Percentiles rank a stretch among this genome's conserved stretches.
phyloP scores from a whole-genome alignment of 1,140 invertebrate species.

The Capitella teleta region DNA sequence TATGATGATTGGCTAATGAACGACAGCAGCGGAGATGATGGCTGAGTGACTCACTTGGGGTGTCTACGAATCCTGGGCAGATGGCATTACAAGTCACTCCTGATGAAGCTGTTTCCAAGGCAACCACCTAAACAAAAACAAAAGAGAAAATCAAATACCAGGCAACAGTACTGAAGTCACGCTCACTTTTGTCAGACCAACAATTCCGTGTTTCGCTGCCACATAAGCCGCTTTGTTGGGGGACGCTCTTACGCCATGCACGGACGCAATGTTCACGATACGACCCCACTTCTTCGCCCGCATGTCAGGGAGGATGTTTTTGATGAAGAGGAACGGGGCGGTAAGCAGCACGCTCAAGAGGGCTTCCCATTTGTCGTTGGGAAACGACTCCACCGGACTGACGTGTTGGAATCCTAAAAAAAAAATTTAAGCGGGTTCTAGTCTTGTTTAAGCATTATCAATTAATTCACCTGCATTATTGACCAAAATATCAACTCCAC shows the following conservation, averaged over 20 bases:
- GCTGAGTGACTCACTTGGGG: too few relatives aligned
- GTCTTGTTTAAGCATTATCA: too few relatives aligned
- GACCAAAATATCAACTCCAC: slow-evolving; percentile 24
- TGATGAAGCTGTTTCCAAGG: too few relatives aligned
- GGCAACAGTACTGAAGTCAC: not conserved
- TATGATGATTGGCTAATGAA: too few relatives aligned
- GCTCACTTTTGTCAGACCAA: slow-evolving; percentile 29
- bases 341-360: slow-evolving; percentile 30
- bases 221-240: slow-evolving; percentile 33
- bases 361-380: slow-evolving; percentile 30
- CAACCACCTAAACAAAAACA: too few relatives aligned
- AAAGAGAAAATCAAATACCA: too few relatives aligned
- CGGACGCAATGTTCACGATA: slow-evolving; percentile 37
- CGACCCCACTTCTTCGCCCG: slow-evolving; percentile 34
- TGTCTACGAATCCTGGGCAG: too few relatives aligned
- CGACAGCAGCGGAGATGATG: too few relatives aligned
- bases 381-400: slow-evolving; percentile 26
- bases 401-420: slow-evolving; percentile 26
- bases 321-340: slow-evolving; percentile 28
- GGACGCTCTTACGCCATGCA: slow-evolving; percentile 26
- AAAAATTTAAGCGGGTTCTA: too few relatives aligned
- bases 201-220: slow-evolving; percentile 33
- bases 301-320: slow-evolving; percentile 29
- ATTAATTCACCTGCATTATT: slow-evolving; percentile 24
- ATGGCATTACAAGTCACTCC: too few relatives aligned